These are phyloP conservation scores for Pseudorectes ferrugineus DNA, from an alignment of 2,113 vertebrate species.

Conservation along the genomic window DNA sequence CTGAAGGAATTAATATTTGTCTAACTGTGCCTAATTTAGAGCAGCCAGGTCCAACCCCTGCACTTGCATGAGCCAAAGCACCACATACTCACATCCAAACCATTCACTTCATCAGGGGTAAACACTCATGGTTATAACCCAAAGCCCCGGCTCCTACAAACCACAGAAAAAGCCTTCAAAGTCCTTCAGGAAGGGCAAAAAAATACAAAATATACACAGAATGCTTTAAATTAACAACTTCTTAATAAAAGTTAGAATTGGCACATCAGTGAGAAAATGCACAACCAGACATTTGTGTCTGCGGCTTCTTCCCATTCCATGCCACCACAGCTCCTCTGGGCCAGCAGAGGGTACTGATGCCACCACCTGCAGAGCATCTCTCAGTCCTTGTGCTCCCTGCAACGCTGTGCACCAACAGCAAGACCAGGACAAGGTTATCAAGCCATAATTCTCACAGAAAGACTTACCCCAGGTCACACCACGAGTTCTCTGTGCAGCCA, in stretches of 20 bases:
- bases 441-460: not conserved
- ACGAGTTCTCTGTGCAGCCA: rapidly evolving
- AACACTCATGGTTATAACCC: not conserved
- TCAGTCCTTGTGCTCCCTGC: rapidly evolving
- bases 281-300: rapidly evolving
- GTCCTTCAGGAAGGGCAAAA: not conserved
- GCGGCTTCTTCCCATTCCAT: not conserved
- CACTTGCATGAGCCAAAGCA: not conserved
- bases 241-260: not conserved
- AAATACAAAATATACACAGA: rapidly evolving
- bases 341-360: not conserved
- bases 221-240: not conserved
- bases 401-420: rapidly evolving
- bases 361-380: not conserved
- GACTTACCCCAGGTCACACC: not conserved
- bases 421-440: not conserved
- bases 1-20: not conserved
- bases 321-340: not conserved
- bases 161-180: not conserved
- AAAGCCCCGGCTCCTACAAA: not conserved
- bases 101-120: not conserved
- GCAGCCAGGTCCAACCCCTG: not conserved
- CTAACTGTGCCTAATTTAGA: not conserved
- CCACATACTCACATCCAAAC: not conserved
- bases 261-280: rapidly evolving